A percentile compares a stretch with the other conserved stretches of the same genome.
These are phyloP conservation scores for Metopolophium dirhodum DNA, from an alignment of 1,140 invertebrate species.

Conservation along the genomic window DNA sequence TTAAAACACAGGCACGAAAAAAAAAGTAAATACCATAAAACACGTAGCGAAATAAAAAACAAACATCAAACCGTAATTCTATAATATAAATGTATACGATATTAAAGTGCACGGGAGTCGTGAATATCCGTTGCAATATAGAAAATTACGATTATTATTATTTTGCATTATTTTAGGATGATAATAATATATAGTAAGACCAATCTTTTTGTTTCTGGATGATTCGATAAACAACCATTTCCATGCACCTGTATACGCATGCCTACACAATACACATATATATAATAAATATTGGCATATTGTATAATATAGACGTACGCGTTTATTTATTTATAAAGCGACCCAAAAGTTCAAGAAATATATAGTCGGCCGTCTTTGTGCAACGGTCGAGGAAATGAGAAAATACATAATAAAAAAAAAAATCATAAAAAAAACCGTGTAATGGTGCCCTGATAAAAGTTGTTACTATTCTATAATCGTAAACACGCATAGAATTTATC, in stretches of 20 bases:
- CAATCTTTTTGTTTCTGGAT: background rate
- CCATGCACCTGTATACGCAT: background rate
- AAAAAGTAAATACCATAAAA: background rate
- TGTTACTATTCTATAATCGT: conserved; percentile 24
- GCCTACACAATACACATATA: no score
- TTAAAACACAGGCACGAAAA: background rate
- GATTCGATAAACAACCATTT: background rate
- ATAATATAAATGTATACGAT: background rate
- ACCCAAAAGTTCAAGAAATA: background rate
- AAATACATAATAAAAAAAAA: background rate
- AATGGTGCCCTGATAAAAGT: background rate
- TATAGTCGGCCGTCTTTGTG: background rate
- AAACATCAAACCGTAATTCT: background rate
- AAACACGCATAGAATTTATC: conserved; percentile 23
- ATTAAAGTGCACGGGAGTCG: background rate
- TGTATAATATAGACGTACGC: no score
- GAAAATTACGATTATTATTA: background rate
- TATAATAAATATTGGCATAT: no score
- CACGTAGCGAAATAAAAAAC: background rate
- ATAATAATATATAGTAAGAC: background rate
- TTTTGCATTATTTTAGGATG: background rate
- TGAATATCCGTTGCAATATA: background rate
- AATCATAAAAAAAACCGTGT: background rate
- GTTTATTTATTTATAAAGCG: background rate
- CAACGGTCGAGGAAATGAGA: background rate